phyloP scores from a whole-genome alignment of 2,797 vertebrate species.

The Hybognathus amarus region DNA sequence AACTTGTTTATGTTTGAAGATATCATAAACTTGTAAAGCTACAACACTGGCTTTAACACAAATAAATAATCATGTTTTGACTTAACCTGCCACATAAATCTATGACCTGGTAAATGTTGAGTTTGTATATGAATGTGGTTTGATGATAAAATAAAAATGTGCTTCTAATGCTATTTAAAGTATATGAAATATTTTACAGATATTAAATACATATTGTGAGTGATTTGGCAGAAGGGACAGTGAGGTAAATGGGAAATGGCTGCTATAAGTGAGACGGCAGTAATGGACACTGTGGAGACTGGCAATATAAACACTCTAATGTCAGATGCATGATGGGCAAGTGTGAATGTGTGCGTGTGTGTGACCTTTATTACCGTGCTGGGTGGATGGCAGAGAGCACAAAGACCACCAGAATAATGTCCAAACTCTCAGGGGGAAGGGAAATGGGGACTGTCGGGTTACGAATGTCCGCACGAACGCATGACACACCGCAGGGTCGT shows the following conservation, averaged over 20 bases:
- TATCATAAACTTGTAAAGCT: background rate
- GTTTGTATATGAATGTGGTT: background rate
- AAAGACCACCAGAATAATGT: conserved; percentile 89
- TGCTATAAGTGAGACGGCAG: background rate
- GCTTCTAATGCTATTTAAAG: background rate
- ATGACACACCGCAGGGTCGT: conserved; percentile 79
- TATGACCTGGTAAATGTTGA: background rate
- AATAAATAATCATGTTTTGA: background rate
- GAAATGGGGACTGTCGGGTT: conserved; percentile 82
- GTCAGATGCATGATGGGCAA: background rate
- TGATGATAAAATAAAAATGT: background rate
- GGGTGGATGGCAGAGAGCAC: conserved; percentile 93
- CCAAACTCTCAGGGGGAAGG: conserved; percentile 86
- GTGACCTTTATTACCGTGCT: conserved; percentile 79
- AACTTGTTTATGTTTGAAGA: background rate
- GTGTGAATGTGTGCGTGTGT: background rate
- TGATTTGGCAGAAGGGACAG: background rate
- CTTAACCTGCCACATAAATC: background rate
- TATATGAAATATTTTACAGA: background rate
- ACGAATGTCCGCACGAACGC: conserved; percentile 90
- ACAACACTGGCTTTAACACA: background rate
- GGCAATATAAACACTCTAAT: conserved; percentile 7
- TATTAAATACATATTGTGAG: background rate
- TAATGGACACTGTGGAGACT: background rate
- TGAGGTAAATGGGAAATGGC: background rate